Base-by-base conservation (phyloP, 2,113 vertebrate genomes). In the Choloepus hoffmanni region DNA sequence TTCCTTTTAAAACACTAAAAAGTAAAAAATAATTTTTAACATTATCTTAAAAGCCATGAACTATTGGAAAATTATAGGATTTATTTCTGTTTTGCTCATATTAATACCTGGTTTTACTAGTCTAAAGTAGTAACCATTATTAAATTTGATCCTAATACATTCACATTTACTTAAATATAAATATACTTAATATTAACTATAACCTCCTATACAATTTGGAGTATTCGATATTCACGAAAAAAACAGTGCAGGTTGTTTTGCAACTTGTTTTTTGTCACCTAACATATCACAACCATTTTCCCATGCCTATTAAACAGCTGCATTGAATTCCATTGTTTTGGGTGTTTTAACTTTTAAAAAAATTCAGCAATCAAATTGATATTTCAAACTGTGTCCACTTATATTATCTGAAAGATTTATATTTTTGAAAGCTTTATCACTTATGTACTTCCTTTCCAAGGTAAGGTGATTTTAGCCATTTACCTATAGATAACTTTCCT, bases 21-120 rank as follows among this genome's bases (percentile, higher is more conserved):
- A 70, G 55, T 73, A 73, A 83, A 50, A 53, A 74, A 68, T 68
- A 58, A 93, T 70, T 82, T 95, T 60, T 92, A 72, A 40, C 76
- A 0, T 55, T 89, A 93, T 63, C 68, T 72, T 67, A 94, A 95
- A 91, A 70, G 55, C 36, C 43, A 70, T 1, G 82, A 63, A 11
- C 30, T 84, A 36, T 19, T 72, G 9, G 26, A 48, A 19, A 79
- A 58, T 77, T 92, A 26, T 33, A 67, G 30, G 8, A 43, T 88
- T 53, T 87, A 62, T 90, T 79, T 78, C 15, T 40, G n/a, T 26
- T 82, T 68, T 84, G 1, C 13, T 91, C 14, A 90, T 92, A 24
- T 77, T 28, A 19, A 23, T 11, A 60, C 45, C 26, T 74, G n/a
- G 8, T 85, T 81, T 88, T 88, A 67, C 28, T 53, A 67, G 10